phyloP scores from a whole-genome alignment of 2,888 invertebrate genomes.

The Cyaniris semiargus region DNA sequence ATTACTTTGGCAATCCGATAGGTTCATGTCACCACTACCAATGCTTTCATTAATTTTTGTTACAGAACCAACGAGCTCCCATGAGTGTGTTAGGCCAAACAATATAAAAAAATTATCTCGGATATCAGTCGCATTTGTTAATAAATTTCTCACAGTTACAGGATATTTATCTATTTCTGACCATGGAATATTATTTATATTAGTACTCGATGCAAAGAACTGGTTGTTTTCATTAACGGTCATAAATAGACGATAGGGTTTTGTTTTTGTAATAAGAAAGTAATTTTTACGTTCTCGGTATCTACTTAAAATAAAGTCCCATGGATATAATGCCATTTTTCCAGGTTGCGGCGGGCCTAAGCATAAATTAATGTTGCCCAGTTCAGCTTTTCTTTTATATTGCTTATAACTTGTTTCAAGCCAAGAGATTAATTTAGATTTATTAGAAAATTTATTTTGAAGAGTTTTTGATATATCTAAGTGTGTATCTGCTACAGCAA shows the following conservation, averaged over 20 bases:
- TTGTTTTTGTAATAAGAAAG: conserved; percentile 57
- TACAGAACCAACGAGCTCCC: conserved; percentile 70
- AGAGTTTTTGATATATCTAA: background rate
- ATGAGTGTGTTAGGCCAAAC: conserved; percentile 62
- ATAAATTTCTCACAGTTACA: conserved; percentile 61
- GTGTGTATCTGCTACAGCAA: background rate
- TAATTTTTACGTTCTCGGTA: conserved; percentile 63
- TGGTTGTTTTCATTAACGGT: conserved; percentile 54
- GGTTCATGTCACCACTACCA: conserved; percentile 31
- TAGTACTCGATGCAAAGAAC: conserved; percentile 59
- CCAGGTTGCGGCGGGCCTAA: conserved; percentile 58
- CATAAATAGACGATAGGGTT: conserved; percentile 65
- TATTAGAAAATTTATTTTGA: conserved; percentile 43
- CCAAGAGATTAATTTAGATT: conserved; percentile 59
- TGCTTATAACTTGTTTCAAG: conserved; percentile 62
- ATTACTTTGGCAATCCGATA: conserved; percentile 14
- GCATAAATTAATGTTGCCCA: conserved; percentile 50
- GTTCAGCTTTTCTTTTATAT: conserved; percentile 54
- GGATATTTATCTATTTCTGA: conserved; percentile 64
- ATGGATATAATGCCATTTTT: conserved; percentile 59
- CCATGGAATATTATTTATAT: conserved; percentile 62
- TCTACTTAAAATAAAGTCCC: conserved; percentile 65
- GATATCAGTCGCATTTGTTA: conserved; percentile 56
- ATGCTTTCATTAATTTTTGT: conserved; percentile 51
- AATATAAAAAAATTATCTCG: conserved; percentile 69